Conservation (phyloP, 1,140 invertebrate species). For the Pinna nobilis region DNA sequence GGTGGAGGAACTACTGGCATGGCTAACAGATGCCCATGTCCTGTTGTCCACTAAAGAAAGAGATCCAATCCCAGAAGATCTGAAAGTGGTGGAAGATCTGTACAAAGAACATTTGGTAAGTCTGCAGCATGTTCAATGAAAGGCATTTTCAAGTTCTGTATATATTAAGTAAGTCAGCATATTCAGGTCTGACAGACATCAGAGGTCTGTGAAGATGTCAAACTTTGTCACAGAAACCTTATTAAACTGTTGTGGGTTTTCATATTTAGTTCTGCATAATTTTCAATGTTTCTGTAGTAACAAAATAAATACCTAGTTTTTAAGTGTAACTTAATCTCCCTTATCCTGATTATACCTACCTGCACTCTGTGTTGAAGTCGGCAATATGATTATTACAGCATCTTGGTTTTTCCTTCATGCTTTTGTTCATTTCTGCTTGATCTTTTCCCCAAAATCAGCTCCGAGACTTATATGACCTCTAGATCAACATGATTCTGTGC, state of each 20-base stretch:
- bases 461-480: not conserved
- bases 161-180: not conserved
- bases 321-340: no score
- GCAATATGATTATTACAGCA: no score
- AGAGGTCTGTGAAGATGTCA: no score
- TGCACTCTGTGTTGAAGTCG: no score
- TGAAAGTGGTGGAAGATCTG: slow-evolving; percentile 71
- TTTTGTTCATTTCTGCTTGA: not conserved
- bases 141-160: not conserved
- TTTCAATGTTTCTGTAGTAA: no score
- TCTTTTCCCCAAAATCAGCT: not conserved
- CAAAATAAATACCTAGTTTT: no score
- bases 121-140: no score
- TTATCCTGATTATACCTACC: no score
- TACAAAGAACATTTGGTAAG: slow-evolving; percentile 72
- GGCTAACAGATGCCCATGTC: slow-evolving; percentile 91
- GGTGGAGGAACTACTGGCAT: slow-evolving; percentile 93
- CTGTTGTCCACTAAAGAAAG: slow-evolving; percentile 89
- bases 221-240: no score
- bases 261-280: no score
- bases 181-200: not conserved
- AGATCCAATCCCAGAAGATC: slow-evolving; percentile 86
- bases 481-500: not conserved
- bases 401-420: not conserved
- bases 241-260: no score